Evolutionary conservation across 2,888 invertebrate genomes (phyloP).

Genomic region (Gymnoscelis rufifasciata): DNA sequence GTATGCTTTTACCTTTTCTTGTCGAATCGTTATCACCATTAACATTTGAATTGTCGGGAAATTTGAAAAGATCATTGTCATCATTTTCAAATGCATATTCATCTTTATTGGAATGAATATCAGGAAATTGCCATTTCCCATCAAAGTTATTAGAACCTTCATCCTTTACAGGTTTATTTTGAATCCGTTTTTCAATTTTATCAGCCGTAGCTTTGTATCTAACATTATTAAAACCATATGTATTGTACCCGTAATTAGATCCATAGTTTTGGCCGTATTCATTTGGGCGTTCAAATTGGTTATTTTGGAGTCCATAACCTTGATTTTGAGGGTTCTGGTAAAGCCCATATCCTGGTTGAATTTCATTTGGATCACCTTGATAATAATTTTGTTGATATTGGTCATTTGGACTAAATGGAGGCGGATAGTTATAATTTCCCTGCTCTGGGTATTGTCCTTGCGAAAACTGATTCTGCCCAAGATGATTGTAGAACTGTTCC

Average conservation of each 20-base stretch:
- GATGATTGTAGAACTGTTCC: slow-evolving; percentile 61
- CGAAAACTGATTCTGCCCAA: slow-evolving; percentile 36
- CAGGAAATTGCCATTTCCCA: slow-evolving; percentile 53
- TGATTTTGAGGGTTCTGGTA: slow-evolving; percentile 13
- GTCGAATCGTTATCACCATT: slow-evolving; percentile 23
- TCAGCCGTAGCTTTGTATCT: slow-evolving; percentile 31
- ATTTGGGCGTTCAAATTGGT: slow-evolving; percentile 14
- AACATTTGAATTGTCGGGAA: slow-evolving; percentile 35
- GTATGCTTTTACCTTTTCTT: slow-evolving; percentile 33
- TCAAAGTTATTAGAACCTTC: slow-evolving; percentile 25
- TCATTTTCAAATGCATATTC: slow-evolving; percentile 16
- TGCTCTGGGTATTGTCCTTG: slow-evolving; percentile 3
- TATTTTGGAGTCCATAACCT: slow-evolving; percentile 24
- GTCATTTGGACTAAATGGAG: slow-evolving; percentile 13
- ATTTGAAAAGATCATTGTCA: slow-evolving; percentile 35
- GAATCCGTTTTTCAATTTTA: slow-evolving; percentile 53
- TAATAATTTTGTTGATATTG: slow-evolving; percentile 12
- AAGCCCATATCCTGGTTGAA: slow-evolving; percentile 24
- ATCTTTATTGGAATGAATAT: slow-evolving; percentile 23
- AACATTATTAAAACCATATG: slow-evolving; percentile 30
- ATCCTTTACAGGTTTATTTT: slow-evolving; percentile 46
- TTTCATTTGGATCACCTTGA: slow-evolving; percentile 17
- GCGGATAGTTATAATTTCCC: slow-evolving; percentile 4
- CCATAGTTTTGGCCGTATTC: slow-evolving; percentile 37
- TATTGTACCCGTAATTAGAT: slow-evolving; percentile 34